Evolutionary conservation across 2,888 invertebrate genomes (phyloP), one percentile per base, ranked within the genome.

Genomic region (Drosophila mimica): DNA sequence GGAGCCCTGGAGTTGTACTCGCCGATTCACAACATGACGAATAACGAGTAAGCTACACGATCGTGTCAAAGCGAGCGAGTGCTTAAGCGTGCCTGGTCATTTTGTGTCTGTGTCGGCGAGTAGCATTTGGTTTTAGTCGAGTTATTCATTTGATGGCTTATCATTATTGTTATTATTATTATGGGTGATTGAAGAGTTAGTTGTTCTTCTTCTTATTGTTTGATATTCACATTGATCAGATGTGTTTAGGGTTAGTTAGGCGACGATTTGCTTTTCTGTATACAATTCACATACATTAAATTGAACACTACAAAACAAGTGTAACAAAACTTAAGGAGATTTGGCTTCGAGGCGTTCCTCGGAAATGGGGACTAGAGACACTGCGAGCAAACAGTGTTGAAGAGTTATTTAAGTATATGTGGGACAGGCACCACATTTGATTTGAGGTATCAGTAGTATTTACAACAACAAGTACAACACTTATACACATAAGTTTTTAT

Each of bases 221-320:
- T 74, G 71, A 72, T 79, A 70, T 48, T 52, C 74, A 73, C 74
- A 72, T 73, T 54, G 52, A 28, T n/a, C 25, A 71, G 25, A 54
- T 72, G 74, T 61, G 49, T 58, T 65, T 48, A 51, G 52, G 67
- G 56, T 68, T 76, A 57, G 66, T 84, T 76, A 82, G 82, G 68
- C 80, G 56, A 91, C 92, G 92, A 92, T 92, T 92, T 92, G 92
- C 91, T 92, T 91, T 86, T 91, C 91, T 92, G 92, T 92, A 92
- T 92, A 92, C 90, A 92, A 90, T 89, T 91, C 71, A 92, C 91
- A 92, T 91, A 92, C 92, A 92, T 92, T 92, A 92, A 92, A 92
- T 92, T 93, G 92, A 92, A 92, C 93, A 92, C 92, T 92, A 93
- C 92, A 92, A 92, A 92, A 92, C 80, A 92, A 92, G 91, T 91